phyloP scores from a whole-genome alignment of 92 coral and sea anemone species.

The Siderastrea radians region DNA sequence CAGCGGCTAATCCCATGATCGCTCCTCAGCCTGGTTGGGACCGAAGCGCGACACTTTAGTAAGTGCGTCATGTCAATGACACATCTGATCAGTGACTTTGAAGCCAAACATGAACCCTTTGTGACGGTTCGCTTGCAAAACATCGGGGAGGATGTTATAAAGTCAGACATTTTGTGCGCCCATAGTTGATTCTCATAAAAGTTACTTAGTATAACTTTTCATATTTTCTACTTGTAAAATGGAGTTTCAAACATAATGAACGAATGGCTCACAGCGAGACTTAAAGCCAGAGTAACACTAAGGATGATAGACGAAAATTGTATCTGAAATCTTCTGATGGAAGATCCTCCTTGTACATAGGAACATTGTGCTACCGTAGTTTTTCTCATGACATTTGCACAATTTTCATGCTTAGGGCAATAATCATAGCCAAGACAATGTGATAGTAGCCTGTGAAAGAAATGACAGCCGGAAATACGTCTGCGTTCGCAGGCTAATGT shows the following conservation, averaged over 20 bases:
- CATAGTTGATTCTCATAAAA: not conserved
- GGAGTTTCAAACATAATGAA: not conserved
- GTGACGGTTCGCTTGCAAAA: not conserved
- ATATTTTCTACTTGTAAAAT: not conserved
- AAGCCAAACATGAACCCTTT: not conserved
- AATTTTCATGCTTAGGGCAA: not conserved
- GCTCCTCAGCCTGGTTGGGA: constrained; percentile 43
- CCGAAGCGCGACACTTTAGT: constrained; percentile 32
- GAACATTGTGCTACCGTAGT: not conserved
- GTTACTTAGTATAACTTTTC: not conserved
- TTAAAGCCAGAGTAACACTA: constrained; percentile 7
- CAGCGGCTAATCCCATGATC: constrained; percentile 24
- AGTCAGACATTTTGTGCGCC: not conserved
- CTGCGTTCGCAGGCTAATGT: constrained; percentile 1
- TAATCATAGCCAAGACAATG: constrained; percentile 1
- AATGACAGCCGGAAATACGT: too few relatives aligned
- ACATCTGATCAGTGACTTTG: not conserved
- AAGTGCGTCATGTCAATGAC: not conserved
- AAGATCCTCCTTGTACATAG: constrained; percentile 34
- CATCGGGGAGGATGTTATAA: not conserved
- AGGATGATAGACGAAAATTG: not conserved
- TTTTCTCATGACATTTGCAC: not conserved
- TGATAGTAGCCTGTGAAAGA: too few relatives aligned
- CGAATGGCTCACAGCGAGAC: constrained; percentile 24
- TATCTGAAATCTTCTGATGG: not conserved